A percentile compares a stretch with the other conserved stretches of the same genome.
Evolutionary conservation across 1,140 invertebrate species (phyloP).

Genomic region (Philopotamus ludificatus): DNA sequence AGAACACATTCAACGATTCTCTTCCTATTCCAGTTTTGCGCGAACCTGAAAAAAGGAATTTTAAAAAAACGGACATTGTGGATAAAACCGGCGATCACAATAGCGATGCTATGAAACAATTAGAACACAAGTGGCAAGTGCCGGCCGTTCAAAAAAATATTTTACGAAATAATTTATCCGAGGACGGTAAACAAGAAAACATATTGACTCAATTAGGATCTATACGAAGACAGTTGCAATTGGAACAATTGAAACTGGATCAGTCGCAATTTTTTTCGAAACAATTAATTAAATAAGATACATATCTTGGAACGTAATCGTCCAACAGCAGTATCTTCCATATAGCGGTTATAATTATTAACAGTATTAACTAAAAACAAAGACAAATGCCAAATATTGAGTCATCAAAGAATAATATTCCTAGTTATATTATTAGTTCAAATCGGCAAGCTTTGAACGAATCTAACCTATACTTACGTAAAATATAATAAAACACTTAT

Average conservation of each 20-base stretch:
- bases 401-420: too few species aligned
- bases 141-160: conserved; percentile 59
- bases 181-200: conserved; percentile 53
- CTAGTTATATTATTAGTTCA: too few species aligned
- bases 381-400: too few species aligned
- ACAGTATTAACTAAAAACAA: too few species aligned
- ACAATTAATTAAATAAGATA: conserved; percentile 31
- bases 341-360: too few species aligned
- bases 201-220: conserved; percentile 60
- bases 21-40: conserved; percentile 57
- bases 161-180: conserved; percentile 51
- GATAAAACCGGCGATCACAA: conserved; percentile 28
- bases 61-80: conserved; percentile 38
- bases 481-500: too few species aligned
- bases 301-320: too few species aligned
- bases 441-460: too few species aligned
- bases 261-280: conserved; percentile 38
- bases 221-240: conserved; percentile 58
- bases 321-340: too few species aligned
- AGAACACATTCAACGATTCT: conserved; percentile 46
- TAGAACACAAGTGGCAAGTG: conserved; percentile 57
- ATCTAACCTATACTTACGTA: too few species aligned
- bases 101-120: conserved; percentile 53
- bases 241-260: conserved; percentile 59
- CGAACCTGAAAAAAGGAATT: conserved; percentile 48